Percentiles rank a stretch among this genome's conserved stretches.
phyloP scores from a whole-genome alignment of 1,140 invertebrate species.

The Drosophila novamexicana region DNA sequence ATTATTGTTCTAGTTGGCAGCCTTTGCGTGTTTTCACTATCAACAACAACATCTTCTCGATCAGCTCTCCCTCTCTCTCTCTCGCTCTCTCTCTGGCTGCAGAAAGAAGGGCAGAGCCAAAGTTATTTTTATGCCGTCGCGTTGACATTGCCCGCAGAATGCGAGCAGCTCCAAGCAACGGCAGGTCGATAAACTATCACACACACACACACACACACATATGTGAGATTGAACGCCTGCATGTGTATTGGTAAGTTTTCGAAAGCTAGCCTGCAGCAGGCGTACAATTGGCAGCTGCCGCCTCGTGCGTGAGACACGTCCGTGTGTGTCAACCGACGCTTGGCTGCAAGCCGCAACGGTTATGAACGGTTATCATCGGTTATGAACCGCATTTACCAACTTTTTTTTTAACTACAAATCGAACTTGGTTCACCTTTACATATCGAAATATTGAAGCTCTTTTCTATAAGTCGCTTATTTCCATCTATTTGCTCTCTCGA shows the following conservation, averaged over 20 bases:
- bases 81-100: background rate
- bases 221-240: background rate
- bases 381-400: too few relatives aligned
- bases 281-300: background rate
- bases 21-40: conserved; percentile 30
- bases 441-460: too few relatives aligned
- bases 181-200: conserved; percentile 17
- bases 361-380: too few relatives aligned
- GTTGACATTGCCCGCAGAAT: conserved; percentile 15
- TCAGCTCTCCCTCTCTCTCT: background rate
- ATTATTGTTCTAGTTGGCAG: conserved; percentile 32
- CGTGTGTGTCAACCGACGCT: too few relatives aligned
- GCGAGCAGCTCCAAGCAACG: conserved; percentile 1
- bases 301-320: background rate
- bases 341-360: too few relatives aligned
- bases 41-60: conserved; percentile 26
- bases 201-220: background rate
- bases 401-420: too few relatives aligned
- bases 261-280: background rate
- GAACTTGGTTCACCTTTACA: too few relatives aligned
- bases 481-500: too few relatives aligned
- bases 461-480: too few relatives aligned
- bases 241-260: conserved; percentile 7
- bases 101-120: conserved; percentile 14
- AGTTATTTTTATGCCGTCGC: conserved; percentile 21